Evolutionary conservation across 2,113 vertebrate species (phyloP).

Genomic region (Setophaga coronata): DNA sequence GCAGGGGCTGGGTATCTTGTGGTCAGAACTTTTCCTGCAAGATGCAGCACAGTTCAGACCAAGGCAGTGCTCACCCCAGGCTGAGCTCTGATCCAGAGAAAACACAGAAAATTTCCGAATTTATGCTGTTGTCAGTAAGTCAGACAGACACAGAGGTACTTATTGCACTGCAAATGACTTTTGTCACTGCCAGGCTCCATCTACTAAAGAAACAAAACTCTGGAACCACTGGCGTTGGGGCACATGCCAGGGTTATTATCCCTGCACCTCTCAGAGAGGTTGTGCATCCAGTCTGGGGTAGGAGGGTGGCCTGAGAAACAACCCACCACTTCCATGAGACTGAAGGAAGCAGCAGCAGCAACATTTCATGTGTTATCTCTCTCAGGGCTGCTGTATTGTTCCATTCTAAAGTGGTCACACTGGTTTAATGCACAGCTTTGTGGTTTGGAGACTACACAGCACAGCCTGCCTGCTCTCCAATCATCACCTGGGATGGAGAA

Average conservation of each 20-base stretch:
- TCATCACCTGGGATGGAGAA: not conserved
- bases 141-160: not conserved
- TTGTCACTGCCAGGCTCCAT: not conserved
- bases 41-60: not conserved
- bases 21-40: not conserved
- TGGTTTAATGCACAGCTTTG: not conserved
- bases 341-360: not conserved
- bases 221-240: not conserved
- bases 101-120: not conserved
- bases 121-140: not conserved
- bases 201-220: not conserved
- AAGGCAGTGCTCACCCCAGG: not conserved
- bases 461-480: not conserved
- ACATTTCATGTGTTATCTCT: not conserved
- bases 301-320: not conserved
- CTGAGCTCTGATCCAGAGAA: not conserved
- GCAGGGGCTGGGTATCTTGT: not conserved
- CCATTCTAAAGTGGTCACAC: not conserved
- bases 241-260: not conserved
- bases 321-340: not conserved
- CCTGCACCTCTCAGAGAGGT: not conserved
- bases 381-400: not conserved
- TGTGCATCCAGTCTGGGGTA: not conserved
- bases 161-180: not conserved
- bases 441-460: not conserved